Percentiles rank a stretch among this genome's conserved stretches.
phyloP scores from a whole-genome alignment of 2,113 vertebrate genomes.

The Calidris pugnax region DNA sequence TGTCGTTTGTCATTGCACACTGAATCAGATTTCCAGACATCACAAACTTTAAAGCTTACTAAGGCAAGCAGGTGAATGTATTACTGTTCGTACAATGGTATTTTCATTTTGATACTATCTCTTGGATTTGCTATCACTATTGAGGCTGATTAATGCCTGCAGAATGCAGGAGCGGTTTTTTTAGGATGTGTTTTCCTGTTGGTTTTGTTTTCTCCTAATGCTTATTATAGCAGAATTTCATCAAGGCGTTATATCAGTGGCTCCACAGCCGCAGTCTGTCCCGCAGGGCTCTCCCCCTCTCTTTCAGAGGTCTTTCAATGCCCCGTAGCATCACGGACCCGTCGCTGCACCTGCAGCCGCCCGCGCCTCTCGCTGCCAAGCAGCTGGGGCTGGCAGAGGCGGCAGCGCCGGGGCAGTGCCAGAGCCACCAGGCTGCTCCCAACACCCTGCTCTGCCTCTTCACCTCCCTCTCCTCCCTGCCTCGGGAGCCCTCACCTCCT shows the following conservation, averaged over 20 bases:
- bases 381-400: conserved; percentile 41
- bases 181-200: background rate
- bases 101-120: background rate
- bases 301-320: background rate
- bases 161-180: background rate
- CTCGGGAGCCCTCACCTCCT: background rate
- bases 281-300: background rate
- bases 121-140: background rate
- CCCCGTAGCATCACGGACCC: background rate
- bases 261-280: background rate
- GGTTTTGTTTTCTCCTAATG: background rate
- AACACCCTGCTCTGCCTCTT: background rate
- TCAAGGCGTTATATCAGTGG: background rate
- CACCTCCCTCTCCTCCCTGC: background rate
- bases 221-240: background rate
- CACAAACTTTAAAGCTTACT: background rate
- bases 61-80: background rate
- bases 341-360: background rate
- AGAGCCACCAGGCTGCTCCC: background rate
- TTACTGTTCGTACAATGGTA: background rate
- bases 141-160: background rate
- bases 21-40: background rate
- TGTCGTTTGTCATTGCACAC: background rate
- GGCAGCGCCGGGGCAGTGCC: background rate
- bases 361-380: background rate